These are phyloP conservation scores for Pseudopodoces humilis DNA, from an alignment of 2,113 vertebrate genomes.

Conservation along the genomic window DNA sequence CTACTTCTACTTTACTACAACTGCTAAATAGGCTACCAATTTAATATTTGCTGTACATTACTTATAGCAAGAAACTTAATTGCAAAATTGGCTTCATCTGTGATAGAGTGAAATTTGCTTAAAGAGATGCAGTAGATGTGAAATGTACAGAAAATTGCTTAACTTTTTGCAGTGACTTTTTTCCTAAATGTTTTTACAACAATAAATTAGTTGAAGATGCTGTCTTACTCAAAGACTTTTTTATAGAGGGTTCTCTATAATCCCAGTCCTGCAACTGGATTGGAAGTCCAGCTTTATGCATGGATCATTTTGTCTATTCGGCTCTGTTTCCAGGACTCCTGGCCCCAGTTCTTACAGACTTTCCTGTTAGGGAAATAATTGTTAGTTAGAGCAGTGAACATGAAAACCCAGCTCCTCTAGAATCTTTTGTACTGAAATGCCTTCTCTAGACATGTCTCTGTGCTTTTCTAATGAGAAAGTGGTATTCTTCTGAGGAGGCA, in stretches of 20 bases:
- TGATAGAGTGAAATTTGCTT: neutral
- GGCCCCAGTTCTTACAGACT: neutral
- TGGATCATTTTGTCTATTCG: neutral
- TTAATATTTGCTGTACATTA: neutral
- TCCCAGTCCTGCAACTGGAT: neutral
- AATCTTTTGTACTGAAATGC: neutral
- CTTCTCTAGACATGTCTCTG: neutral
- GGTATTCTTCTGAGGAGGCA: neutral
- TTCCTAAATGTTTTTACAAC: constrained; percentile 23
- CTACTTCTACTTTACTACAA: neutral
- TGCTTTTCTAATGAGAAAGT: neutral
- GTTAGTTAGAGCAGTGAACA: neutral
- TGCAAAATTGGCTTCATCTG: neutral
- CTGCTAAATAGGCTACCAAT: neutral
- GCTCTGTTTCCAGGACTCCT: neutral
- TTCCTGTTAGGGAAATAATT: neutral
- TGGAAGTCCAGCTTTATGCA: neutral
- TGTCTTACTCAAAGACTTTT: neutral
- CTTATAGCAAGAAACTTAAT: neutral
- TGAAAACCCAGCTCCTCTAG: neutral
- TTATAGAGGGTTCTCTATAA: neutral
- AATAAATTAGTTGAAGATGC: neutral
- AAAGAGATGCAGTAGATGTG: neutral
- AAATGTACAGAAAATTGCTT: neutral
- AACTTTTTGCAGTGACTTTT: neutral